A percentile compares a stretch with the other conserved stretches of the same genome.
phyloP scores from a whole-genome alignment of 2,888 invertebrate species.

The Sarcophaga subvicina region DNA sequence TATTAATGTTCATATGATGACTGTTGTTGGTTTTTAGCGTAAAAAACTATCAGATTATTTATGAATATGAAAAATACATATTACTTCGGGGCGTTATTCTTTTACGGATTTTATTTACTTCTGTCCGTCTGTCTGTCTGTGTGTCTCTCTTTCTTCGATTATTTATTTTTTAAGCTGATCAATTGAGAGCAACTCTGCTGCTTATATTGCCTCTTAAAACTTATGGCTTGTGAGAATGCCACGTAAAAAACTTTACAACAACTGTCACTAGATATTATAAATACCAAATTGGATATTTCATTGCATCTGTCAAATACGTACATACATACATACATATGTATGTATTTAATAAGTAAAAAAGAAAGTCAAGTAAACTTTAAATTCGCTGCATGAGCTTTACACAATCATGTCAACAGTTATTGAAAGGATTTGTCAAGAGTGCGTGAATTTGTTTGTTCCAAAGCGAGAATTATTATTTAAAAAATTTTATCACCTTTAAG shows the following conservation, averaged over 20 bases:
- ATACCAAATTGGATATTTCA: constrained; percentile 54
- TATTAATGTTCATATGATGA: constrained; percentile 60
- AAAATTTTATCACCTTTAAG: too few relatives aligned
- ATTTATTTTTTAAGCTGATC: constrained; percentile 50
- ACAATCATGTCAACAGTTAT: constrained; percentile 12
- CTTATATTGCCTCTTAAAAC: constrained; percentile 30
- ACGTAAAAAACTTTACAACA: not conserved
- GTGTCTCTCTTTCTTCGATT: not conserved
- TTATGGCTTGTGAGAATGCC: not conserved
- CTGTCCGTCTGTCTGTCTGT: too few relatives aligned
- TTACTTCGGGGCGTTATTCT: constrained; percentile 40
- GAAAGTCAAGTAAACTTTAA: not conserved
- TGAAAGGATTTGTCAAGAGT: constrained; percentile 43
- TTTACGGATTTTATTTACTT: not conserved
- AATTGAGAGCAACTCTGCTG: constrained; percentile 42
- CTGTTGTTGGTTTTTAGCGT: constrained; percentile 40
- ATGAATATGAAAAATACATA: constrained; percentile 45
- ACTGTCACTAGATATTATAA: constrained; percentile 51
- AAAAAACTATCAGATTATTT: constrained; percentile 62
- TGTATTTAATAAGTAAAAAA: not conserved
- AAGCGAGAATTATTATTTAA: not conserved
- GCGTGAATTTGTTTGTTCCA: not conserved
- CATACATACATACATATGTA: not conserved
- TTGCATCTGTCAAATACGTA: constrained; percentile 46
- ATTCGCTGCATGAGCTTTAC: not conserved